Conservation (phyloP, 2,797 vertebrate species). For the Chiloscyllium punctatum region DNA sequence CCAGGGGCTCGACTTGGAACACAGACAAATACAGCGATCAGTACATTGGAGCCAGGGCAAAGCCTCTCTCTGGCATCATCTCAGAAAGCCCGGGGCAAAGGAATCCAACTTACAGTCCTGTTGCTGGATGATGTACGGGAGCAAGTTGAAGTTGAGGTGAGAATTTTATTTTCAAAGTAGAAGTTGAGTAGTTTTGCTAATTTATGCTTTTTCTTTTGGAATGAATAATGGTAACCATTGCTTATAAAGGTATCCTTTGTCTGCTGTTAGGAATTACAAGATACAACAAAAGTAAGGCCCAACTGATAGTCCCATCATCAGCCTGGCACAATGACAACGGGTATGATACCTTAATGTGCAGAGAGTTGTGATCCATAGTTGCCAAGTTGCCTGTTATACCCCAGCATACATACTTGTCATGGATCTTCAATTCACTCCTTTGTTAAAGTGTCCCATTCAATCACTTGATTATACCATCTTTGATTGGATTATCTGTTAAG, state of each 20-base stretch:
- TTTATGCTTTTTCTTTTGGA: neutral
- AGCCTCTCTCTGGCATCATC: conserved; percentile 54
- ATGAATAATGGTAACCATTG: neutral
- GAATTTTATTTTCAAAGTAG: conserved; percentile 41
- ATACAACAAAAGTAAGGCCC: neutral
- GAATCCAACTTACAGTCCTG: conserved; percentile 68
- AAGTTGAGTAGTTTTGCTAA: neutral
- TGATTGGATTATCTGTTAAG: neutral
- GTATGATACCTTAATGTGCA: neutral
- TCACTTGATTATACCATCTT: neutral
- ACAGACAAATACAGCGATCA: conserved; percentile 71
- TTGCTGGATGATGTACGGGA: conserved; percentile 81
- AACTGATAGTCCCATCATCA: too few species aligned
- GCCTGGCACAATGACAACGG: neutral
- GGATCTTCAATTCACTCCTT: neutral
- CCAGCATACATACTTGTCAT: neutral
- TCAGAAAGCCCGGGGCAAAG: conserved; percentile 55
- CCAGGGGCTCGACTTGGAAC: conserved; percentile 76
- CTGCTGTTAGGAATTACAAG: neutral
- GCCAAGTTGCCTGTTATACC: neutral
- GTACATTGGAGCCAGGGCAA: conserved; percentile 80
- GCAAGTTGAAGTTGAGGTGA: conserved; percentile 75
- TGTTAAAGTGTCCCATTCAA: neutral
- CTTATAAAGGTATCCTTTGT: neutral
- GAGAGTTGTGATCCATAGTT: neutral